These are phyloP conservation scores for Riparia riparia DNA, from an alignment of 2,113 vertebrate species.

Conservation along the genomic window DNA sequence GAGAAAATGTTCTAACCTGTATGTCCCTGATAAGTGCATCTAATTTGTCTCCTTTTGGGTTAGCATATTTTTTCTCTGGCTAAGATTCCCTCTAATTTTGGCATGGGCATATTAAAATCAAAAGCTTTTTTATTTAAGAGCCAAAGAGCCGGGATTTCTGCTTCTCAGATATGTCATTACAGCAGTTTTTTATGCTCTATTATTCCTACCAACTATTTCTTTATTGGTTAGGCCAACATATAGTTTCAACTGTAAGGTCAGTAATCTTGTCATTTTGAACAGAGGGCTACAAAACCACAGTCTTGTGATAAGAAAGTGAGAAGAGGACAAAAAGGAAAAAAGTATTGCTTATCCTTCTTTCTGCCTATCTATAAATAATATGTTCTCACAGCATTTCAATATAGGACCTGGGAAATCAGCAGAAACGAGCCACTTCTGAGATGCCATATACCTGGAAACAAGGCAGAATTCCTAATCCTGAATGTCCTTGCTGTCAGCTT, in stretches of 20 bases:
- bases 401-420: neutral
- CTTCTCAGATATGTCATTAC: neutral
- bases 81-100: neutral
- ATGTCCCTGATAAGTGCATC: neutral
- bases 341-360: neutral
- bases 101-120: neutral
- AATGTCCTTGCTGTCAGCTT: neutral
- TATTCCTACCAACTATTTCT: neutral
- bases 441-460: accelerated
- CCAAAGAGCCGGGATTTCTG: accelerated
- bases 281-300: accelerated
- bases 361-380: accelerated
- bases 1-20: neutral
- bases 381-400: neutral
- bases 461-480: neutral
- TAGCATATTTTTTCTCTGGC: neutral
- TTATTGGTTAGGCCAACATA: neutral
- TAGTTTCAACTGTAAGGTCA: neutral
- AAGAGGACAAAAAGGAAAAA: neutral
- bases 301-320: neutral
- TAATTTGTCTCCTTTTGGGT: neutral
- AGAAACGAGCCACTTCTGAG: neutral
- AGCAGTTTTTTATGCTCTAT: neutral
- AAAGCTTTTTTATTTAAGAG: neutral
- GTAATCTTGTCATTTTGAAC: neutral